These are phyloP conservation scores for Drosophila subquinaria DNA, from an alignment of 2,888 invertebrate genomes.

Conservation along the genomic window DNA sequence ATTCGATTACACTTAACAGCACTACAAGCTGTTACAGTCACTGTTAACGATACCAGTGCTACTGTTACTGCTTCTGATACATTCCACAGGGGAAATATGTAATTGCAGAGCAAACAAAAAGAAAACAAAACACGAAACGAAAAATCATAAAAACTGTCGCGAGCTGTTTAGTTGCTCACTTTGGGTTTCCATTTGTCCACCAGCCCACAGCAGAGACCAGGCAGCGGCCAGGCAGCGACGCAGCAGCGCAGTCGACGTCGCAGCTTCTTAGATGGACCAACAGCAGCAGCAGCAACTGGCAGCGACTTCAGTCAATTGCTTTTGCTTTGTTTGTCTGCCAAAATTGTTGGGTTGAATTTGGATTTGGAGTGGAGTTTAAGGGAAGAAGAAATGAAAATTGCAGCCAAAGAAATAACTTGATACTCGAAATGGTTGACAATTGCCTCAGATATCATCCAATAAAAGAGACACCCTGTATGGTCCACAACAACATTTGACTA, in stretches of 20 bases:
- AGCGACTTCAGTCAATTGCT: slow-evolving; percentile 49
- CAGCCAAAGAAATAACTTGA: slow-evolving; percentile 14
- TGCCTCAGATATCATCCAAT: neutral
- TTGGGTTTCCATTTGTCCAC: slow-evolving; percentile 57
- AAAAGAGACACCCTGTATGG: slow-evolving; percentile 49
- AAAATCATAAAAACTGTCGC: slow-evolving; percentile 73
- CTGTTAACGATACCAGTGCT: slow-evolving; percentile 27
- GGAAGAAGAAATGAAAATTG: neutral
- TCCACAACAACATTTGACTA: slow-evolving; percentile 46
- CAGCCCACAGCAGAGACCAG: slow-evolving; percentile 32
- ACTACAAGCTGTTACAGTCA: slow-evolving; percentile 20
- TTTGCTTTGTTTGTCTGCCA: slow-evolving; percentile 63
- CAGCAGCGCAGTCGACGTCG: slow-evolving; percentile 38
- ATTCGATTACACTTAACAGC: slow-evolving; percentile 28
- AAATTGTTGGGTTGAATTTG: slow-evolving; percentile 30
- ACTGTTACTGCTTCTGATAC: slow-evolving; percentile 27
- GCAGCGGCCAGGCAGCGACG: slow-evolving; percentile 28
- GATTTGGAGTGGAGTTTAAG: neutral
- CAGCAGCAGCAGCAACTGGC: slow-evolving; percentile 31
- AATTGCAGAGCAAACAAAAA: slow-evolving; percentile 71
- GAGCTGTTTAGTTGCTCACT: slow-evolving; percentile 62
- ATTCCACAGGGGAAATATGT: slow-evolving; percentile 69
- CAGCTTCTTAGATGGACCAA: slow-evolving; percentile 31
- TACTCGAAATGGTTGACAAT: slow-evolving; percentile 31
- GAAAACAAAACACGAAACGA: slow-evolving; percentile 18